phyloP scores from a whole-genome alignment of 2,797 vertebrate genomes.

The Semotilus atromaculatus region DNA sequence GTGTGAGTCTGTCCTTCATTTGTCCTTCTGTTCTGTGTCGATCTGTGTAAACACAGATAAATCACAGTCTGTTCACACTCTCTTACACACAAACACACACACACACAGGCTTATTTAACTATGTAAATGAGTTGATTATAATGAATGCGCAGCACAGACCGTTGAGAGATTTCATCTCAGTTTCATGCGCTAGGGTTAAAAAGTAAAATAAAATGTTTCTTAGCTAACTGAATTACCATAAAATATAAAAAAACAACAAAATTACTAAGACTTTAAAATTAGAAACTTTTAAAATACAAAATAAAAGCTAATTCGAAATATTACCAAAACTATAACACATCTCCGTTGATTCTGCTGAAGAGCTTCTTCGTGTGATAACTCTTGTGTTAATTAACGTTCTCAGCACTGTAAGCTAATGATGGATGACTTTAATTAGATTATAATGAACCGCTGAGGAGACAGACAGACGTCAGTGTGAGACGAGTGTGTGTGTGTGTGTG shows the following conservation, averaged over 20 bases:
- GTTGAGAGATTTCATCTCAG: background rate
- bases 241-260: background rate
- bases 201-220: too few relatives aligned
- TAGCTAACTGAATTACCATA: background rate
- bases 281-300: background rate
- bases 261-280: background rate
- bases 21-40: too few relatives aligned
- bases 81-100: background rate
- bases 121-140: background rate
- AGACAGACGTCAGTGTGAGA: background rate
- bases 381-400: constrained; percentile 49
- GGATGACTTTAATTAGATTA: constrained; percentile 52
- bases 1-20: too few relatives aligned
- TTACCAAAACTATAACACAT: accelerated
- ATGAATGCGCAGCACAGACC: background rate
- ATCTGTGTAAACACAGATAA: too few relatives aligned
- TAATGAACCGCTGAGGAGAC: constrained; percentile 35
- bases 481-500: background rate
- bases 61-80: too few relatives aligned
- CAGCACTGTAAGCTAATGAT: constrained; percentile 30
- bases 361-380: constrained; percentile 20
- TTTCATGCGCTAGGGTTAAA: background rate
- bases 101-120: background rate
- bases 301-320: too few relatives aligned
- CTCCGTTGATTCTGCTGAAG: background rate